phyloP scores from a whole-genome alignment of 2,113 vertebrate species.

The Microcebus jonahi region DNA sequence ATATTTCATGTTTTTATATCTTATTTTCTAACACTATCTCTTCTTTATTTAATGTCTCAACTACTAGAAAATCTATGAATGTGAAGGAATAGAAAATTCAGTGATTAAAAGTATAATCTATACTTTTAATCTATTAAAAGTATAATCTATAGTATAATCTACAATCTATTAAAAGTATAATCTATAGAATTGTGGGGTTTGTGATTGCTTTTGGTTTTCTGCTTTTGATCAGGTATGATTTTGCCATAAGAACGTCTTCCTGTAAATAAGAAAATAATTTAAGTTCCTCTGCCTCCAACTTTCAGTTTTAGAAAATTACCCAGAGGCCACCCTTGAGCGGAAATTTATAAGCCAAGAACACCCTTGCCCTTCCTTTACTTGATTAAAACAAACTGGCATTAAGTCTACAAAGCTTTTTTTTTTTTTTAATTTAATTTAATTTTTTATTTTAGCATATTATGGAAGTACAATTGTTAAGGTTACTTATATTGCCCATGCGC shows the following conservation, averaged over 20 bases:
- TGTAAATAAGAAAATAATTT: background rate
- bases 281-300: background rate
- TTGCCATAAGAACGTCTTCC: background rate
- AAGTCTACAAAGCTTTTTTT: background rate
- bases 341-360: background rate
- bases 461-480: too few species aligned
- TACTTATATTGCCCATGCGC: too few species aligned
- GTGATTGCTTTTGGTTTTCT: background rate
- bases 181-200: background rate
- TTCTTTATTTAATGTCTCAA: background rate
- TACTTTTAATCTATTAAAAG: background rate
- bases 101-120: background rate
- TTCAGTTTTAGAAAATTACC: slow-evolving; percentile 1
- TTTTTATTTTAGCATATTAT: too few species aligned
- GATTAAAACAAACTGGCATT: background rate
- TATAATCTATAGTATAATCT: too few species aligned
- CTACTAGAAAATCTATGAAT: background rate
- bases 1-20: background rate
- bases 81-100: background rate
- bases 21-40: background rate
- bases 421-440: too few species aligned
- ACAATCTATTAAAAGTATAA: background rate
- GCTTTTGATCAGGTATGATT: background rate
- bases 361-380: background rate
- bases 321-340: background rate